Evolutionary conservation across 2,888 invertebrate genomes (phyloP), one percentile per base, ranked within the genome.

Genomic region (Dynastes grantii): DNA sequence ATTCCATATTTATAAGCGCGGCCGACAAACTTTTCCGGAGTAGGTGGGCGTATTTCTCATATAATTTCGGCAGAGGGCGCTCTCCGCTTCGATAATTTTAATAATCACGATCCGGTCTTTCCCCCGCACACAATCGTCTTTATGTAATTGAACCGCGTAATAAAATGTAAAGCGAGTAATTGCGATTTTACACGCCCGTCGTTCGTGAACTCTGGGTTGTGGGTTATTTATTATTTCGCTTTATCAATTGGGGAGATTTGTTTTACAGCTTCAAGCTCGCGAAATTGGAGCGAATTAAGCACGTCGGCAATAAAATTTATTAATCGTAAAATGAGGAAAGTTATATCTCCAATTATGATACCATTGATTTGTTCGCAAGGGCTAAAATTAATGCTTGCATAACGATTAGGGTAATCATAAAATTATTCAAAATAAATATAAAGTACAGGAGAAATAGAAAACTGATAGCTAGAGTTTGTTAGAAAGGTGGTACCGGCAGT

Each of bases 1-100:
- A 49, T 45, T 67, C 16, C 49, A 27, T 32, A 67, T 45, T 67
- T 67, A 67, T 67, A 67, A 67, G 49, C 16, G 6, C 16, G 55
- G 8, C 16, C 22, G 27, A 5, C 32, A 32, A 67, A n/a, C 16
- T 55, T 71, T 53, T 16, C 32, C 27, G 63, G 63, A 29, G 63
- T 63, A 32, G 13, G 27, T 32, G 63, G 63, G 40, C 4, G 16
- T 73, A 9, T 58, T 32, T 40, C 71, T 37, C 16, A n/a, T 58
- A 58, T 37, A 73, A 73, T 58, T 58, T 40, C 40, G 58, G 27
- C 22, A 49, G 51, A 32, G 40, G 13, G 29, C 16, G 13, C n/a
- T 8, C 49, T n/a, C 8, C 51, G 32, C 71, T 58, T 16, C 71
- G 71, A 73, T 73, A 73, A 73, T 73, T 73, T 73, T 58, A 58